Conservation (phyloP, 2,797 vertebrate genomes). For the Bradypus variegatus region DNA sequence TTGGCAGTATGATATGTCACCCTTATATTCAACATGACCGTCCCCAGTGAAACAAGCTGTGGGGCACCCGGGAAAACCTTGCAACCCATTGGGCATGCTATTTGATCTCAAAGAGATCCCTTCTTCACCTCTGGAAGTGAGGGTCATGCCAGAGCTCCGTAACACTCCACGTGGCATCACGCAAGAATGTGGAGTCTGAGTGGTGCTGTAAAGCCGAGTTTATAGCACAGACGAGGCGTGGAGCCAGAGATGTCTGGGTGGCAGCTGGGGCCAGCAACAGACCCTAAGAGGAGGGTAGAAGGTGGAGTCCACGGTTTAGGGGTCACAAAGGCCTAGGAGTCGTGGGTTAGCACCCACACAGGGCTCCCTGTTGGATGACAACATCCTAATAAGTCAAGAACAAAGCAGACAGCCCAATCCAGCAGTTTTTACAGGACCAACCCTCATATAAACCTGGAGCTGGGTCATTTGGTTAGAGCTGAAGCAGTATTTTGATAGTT, state of each 20-base stretch:
- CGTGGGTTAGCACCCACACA: background rate
- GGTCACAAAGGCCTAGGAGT: background rate
- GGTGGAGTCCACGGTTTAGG: background rate
- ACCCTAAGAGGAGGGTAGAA: background rate
- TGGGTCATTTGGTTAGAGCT: background rate
- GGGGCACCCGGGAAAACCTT: background rate
- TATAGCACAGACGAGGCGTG: background rate
- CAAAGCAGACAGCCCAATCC: background rate
- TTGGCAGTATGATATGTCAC: background rate
- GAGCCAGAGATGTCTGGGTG: background rate
- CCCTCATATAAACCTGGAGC: background rate
- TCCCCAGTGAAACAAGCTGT: background rate
- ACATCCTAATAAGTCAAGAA: background rate
- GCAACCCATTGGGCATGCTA: fast-evolving
- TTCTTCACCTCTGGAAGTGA: background rate
- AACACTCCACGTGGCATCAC: background rate
- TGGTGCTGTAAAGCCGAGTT: background rate
- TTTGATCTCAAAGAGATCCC: fast-evolving
- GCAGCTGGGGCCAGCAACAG: background rate
- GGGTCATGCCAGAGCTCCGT: background rate
- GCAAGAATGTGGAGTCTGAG: background rate
- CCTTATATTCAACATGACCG: background rate
- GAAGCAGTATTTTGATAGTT: background rate
- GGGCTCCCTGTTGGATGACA: background rate
- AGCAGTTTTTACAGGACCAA: background rate